Conservation (phyloP, 92 coral and sea anemone species). For the Epizoanthus ramosus region DNA sequence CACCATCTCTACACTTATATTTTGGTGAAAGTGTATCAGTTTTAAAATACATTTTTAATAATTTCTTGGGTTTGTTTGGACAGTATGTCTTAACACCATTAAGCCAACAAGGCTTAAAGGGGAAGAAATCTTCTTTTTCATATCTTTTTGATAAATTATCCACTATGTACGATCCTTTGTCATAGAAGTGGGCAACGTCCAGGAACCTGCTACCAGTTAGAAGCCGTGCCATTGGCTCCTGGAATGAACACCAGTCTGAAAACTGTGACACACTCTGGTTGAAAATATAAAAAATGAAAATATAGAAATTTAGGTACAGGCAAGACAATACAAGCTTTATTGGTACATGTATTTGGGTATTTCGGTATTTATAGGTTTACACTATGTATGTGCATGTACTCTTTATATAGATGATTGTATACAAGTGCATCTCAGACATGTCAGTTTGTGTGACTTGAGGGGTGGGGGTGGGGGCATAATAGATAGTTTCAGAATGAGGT, state of each 20-base stretch:
- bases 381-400: no score
- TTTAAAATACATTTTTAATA: slow-evolving; percentile 54
- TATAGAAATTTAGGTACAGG: no score
- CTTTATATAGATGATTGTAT: no score
- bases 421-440: no score
- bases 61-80: slow-evolving; percentile 61
- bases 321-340: no score
- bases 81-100: slow-evolving; percentile 69
- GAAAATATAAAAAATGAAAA: no score
- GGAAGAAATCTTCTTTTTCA: slow-evolving; percentile 63
- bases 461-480: no score
- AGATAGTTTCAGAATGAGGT: no score
- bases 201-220: slow-evolving; percentile 26
- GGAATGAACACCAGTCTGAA: slow-evolving; percentile 31
- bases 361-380: no score
- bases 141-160: slow-evolving; percentile 33
- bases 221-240: slow-evolving; percentile 40
- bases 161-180: slow-evolving; percentile 6
- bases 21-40: slow-evolving; percentile 47
- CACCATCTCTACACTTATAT: slow-evolving; percentile 62
- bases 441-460: no score
- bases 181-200: slow-evolving; percentile 11
- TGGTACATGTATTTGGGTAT: no score
- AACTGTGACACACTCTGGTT: slow-evolving; percentile 23
- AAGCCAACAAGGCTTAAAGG: slow-evolving; percentile 67